Percentiles rank a stretch among this genome's conserved stretches.
Conservation (phyloP, 2,113 vertebrate species). For the Tamias sibiricus region DNA sequence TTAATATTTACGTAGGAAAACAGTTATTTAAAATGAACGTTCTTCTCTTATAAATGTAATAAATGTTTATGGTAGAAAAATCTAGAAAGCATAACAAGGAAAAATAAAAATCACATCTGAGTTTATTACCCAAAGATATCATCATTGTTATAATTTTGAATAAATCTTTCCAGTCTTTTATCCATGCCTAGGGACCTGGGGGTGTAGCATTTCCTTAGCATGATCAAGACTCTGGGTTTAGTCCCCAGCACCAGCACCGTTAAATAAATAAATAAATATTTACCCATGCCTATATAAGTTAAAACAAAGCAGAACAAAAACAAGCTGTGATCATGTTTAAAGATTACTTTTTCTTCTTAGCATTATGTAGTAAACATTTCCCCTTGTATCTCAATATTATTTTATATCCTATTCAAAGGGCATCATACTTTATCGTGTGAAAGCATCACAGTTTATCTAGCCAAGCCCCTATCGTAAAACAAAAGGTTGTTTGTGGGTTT, state of each 20-base stretch:
- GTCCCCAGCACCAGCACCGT: too few species aligned
- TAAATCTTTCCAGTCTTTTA: not conserved
- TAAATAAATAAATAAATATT: too few species aligned
- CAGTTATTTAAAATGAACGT: not conserved
- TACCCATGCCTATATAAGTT: not conserved
- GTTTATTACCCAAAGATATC: not conserved
- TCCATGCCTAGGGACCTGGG: too few species aligned
- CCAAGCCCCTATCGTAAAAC: not conserved
- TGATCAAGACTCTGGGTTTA: too few species aligned
- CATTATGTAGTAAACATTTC: not conserved
- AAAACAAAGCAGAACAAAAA: not conserved
- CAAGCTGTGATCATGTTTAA: not conserved
- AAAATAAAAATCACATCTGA: conserved; percentile 30
- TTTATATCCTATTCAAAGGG: not conserved
- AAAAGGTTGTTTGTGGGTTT: not conserved
- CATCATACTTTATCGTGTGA: not conserved
- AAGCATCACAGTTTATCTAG: not conserved
- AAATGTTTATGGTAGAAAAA: conserved; percentile 3
- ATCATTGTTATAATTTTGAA: not conserved
- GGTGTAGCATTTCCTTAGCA: too few species aligned
- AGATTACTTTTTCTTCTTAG: not conserved
- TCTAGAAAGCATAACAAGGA: not conserved
- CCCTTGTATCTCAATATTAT: not conserved
- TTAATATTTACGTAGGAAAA: conserved; percentile 40
- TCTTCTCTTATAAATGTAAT: not conserved